A percentile compares a stretch with the other conserved stretches of the same genome.
Conservation (phyloP, 1,140 invertebrate species). For the Euwallacea similis region DNA sequence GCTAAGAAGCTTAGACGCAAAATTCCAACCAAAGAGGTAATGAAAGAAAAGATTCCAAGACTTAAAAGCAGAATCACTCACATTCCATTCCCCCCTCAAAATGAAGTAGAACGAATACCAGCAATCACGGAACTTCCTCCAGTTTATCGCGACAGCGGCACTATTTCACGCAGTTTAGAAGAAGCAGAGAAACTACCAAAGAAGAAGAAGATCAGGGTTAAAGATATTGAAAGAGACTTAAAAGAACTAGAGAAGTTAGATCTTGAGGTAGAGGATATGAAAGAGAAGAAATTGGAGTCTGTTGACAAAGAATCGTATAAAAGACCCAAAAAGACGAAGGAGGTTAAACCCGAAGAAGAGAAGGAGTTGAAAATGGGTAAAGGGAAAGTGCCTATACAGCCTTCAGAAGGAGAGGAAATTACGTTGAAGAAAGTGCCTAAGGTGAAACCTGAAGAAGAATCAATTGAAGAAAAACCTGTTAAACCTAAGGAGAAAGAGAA, state of each 20-base stretch:
- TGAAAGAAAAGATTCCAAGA: slow-evolving; percentile 62
- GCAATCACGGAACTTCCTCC: not conserved
- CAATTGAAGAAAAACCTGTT: slow-evolving; percentile 22
- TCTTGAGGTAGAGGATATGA: slow-evolving; percentile 56
- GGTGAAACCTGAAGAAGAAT: slow-evolving; percentile 20
- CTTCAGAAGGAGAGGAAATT: slow-evolving; percentile 39
- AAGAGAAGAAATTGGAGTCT: slow-evolving; percentile 54
- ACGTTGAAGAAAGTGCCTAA: slow-evolving; percentile 47
- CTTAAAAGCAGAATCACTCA: slow-evolving; percentile 66
- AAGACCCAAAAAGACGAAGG: slow-evolving; percentile 48
- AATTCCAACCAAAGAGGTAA: slow-evolving; percentile 63
- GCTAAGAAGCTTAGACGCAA: slow-evolving; percentile 35
- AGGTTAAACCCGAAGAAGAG: slow-evolving; percentile 51
- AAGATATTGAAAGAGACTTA: slow-evolving; percentile 62
- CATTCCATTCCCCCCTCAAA: slow-evolving; percentile 61
- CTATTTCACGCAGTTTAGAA: slow-evolving; percentile 69
- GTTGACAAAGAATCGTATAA: slow-evolving; percentile 48
- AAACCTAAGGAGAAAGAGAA: slow-evolving; percentile 33
- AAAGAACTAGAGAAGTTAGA: slow-evolving; percentile 67
- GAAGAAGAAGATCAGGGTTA: slow-evolving; percentile 51
- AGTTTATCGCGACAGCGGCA: slow-evolving; percentile 59
- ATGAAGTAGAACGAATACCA: not conserved
- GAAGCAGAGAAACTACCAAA: slow-evolving; percentile 68
- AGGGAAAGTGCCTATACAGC: slow-evolving; percentile 56
- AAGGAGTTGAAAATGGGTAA: slow-evolving; percentile 57